Evolutionary conservation across 2,888 invertebrate species (phyloP), one percentile per base, ranked within the genome.

Genomic region (Amphipoea lucens): DNA sequence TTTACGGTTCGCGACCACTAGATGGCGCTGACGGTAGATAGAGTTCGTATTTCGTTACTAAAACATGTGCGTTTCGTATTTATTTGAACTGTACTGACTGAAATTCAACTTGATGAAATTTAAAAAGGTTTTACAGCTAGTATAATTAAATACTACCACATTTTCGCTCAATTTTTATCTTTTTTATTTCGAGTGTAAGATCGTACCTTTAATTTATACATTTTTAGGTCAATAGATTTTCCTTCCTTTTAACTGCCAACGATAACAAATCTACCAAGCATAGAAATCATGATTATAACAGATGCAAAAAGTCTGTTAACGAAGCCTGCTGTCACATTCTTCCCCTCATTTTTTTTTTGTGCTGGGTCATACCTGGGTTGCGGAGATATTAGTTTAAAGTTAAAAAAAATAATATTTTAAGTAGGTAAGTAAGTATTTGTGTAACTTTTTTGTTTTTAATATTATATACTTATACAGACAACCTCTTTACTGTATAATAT

Each of bases 11-110:
- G 23, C 57, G 1, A 11, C 20, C 77, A 12, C 54, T 87, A 85
- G 85, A 85, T 85, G 85, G 88, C 88, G 85, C 12, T 85, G 77
- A 20, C 5, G 42, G 88, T 75, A 1, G 6, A 5, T 23, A 9
- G 23, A 29, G 57, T 20, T 62, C 11, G 62, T 20, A 60, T 66
- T 70, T 7, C 9, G 9, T 4, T 23, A 42, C 0, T 11, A 63
- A 51, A 63, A 5, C 4, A 45, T 57, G 23, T 2, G n/a, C 5
- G 40, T 74, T 71, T 68, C 6, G 29, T 54, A 23, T 29, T 67
- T 12, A 4, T 48, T 81, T 20, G 29, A 23, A 40, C 17, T 45
- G 7, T n/a, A 67, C 14, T 29, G 17, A 17, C 1, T 67, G n/a
- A 9, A 1, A 40, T 42, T 60, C 0, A n/a, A 36, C 0, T 45